Evolutionary conservation across 2,797 vertebrate species (phyloP), one percentile per base, ranked within the genome.

Genomic region (Scomberomorus guttatus): DNA sequence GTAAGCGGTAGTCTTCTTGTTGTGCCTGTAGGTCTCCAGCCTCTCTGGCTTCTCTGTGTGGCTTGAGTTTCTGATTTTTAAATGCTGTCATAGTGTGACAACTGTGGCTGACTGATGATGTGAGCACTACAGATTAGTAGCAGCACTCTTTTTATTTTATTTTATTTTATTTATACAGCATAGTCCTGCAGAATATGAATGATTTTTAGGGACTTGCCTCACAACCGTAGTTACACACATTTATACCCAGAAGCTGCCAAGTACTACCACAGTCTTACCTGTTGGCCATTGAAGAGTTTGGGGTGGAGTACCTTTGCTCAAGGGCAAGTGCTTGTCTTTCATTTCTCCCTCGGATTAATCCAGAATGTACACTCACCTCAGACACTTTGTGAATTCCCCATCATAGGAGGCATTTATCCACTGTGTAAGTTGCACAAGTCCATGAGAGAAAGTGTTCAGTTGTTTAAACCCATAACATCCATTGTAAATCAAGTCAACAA

Each of bases 401-500:
- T 59, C 12, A 32, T 52, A 32, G 6, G 1, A 50, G 42, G n/a
- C 9, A 27, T 56, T 27, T 59, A 12, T 70, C 14, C 61, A n/a
- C n/a, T n/a, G n/a, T n/a, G n/a, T n/a, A n/a, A 44, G n/a, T 39
- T 1, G n/a, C n/a, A 65, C 25, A 52, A 52, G 59, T 70, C 24
- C 12, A 76, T 63, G 12, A 59, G 46, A 51, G 44, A 73, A 81
- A 42, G 55, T 65, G 10, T 58, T 51, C 9, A 76, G 2, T 77
- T 78, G 58, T 81, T 75, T 57, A 75, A 81, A 72, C 44, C 34
- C 46, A 64, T 44, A 69, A 64, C 60, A 74, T 76, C 58, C 72
- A 63, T 71, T 81, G 48, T 80, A 75, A 82, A 84, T 84, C 57
- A 73, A 72, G 58, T 80, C 69, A 79, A 60, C 76, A 77, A 59